phyloP scores from a whole-genome alignment of 1,140 invertebrate genomes.

The Pseudomyrmex flavicornis region DNA sequence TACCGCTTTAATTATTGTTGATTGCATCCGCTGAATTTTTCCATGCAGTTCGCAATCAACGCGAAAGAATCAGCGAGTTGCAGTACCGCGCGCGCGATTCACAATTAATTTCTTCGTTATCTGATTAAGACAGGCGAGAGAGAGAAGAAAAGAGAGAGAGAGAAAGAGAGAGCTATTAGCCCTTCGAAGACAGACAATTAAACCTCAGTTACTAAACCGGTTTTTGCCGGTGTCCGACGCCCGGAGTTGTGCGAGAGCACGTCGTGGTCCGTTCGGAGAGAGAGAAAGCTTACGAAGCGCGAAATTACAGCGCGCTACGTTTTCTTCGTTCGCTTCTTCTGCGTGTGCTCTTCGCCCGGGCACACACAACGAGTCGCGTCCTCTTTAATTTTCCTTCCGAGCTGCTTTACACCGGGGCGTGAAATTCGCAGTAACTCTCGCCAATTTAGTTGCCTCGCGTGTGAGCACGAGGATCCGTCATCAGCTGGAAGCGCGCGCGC shows the following conservation, averaged over 20 bases:
- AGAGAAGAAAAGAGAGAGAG: too few species aligned
- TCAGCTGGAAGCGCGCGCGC: constrained; percentile 28
- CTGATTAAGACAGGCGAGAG: constrained; percentile 43
- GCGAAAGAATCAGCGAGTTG: constrained; percentile 25
- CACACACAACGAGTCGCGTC: constrained; percentile 38
- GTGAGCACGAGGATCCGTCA: constrained; percentile 45
- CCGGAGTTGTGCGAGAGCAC: constrained; percentile 38
- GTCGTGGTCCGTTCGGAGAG: constrained; percentile 33
- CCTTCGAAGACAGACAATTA: constrained; percentile 57
- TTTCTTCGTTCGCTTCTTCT: constrained; percentile 47
- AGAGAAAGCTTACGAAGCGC: constrained; percentile 48
- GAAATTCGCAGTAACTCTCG: constrained; percentile 54
- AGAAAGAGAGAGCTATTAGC: constrained; percentile 37
- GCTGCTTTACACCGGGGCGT: constrained; percentile 56
- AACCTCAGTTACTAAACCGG: constrained; percentile 56
- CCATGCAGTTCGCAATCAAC: not conserved
- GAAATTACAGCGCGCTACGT: constrained; percentile 50
- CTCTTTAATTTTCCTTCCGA: constrained; percentile 61
- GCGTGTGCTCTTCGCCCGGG: constrained; percentile 22
- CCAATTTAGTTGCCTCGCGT: constrained; percentile 59
- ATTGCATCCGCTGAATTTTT: constrained; percentile 34
- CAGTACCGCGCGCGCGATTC: constrained; percentile 22
- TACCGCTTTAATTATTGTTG: constrained; percentile 10
- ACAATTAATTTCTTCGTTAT: constrained; percentile 60
- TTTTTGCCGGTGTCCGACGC: constrained; percentile 46